Percentiles rank a stretch among this genome's conserved stretches.
phyloP scores from a whole-genome alignment of 1,140 invertebrate species.

The Odontomachus brunneus region DNA sequence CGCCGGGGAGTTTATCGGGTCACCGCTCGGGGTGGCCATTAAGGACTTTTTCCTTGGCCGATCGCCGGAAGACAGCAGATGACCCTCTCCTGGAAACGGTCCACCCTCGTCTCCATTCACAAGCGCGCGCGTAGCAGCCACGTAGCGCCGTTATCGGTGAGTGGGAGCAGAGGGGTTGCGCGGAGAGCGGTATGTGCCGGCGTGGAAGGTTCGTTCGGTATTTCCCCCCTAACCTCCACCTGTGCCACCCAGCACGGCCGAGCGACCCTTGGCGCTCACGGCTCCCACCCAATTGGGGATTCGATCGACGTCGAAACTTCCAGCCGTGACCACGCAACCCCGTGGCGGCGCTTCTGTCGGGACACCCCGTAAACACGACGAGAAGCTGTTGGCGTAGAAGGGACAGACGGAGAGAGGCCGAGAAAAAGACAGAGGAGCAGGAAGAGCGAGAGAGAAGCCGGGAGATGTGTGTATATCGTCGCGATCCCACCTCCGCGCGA shows the following conservation, averaged over 20 bases:
- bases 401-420: constrained; percentile 5
- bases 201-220: constrained; percentile 61
- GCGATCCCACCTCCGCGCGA: constrained; percentile 8
- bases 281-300: constrained; percentile 80
- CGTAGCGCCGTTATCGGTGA: constrained; percentile 56
- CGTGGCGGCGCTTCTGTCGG: constrained; percentile 66
- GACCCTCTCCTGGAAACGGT: constrained; percentile 7
- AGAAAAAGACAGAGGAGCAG: neutral
- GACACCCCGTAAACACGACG: constrained; percentile 68
- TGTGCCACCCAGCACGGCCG: constrained; percentile 45
- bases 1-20: constrained; percentile 23
- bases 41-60: constrained; percentile 33
- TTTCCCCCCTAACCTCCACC: constrained; percentile 63
- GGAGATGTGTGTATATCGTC: constrained; percentile 46
- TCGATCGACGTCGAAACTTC: constrained; percentile 78
- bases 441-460: constrained; percentile 38
- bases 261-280: constrained; percentile 58
- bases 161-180: neutral
- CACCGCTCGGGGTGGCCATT: constrained; percentile 45
- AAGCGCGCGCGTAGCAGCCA: constrained; percentile 42
- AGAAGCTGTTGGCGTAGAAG: constrained; percentile 46
- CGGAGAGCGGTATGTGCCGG: constrained; percentile 28
- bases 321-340: constrained; percentile 70
- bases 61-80: constrained; percentile 43
- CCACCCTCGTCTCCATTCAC: constrained; percentile 65